Conservation (phyloP, 2,888 invertebrate species). For the Diplazon laetatorius region DNA sequence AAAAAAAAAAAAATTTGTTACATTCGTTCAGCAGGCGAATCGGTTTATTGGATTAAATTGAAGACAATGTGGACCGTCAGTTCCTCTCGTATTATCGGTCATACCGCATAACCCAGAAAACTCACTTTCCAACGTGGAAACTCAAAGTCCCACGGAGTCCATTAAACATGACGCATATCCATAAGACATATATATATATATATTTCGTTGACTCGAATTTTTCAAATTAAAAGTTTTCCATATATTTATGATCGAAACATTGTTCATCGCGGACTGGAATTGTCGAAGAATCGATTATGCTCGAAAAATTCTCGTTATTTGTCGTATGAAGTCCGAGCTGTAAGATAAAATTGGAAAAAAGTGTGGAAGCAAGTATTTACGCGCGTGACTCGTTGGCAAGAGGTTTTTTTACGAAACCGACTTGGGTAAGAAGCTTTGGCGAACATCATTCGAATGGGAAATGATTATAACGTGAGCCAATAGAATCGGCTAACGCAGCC, state of each 20-base stretch:
- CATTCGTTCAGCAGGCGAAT: conserved; percentile 59
- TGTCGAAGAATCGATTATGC: too few species aligned
- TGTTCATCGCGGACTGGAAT: too few species aligned
- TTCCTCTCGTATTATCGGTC: conserved; percentile 51
- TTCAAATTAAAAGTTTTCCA: too few species aligned
- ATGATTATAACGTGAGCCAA: conserved; percentile 50
- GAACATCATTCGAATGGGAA: conserved; percentile 40
- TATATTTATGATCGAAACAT: too few species aligned
- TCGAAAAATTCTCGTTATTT: too few species aligned
- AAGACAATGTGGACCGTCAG: conserved; percentile 54
- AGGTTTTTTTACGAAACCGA: too few species aligned
- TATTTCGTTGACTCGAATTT: too few species aligned
- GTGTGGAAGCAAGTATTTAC: conserved; percentile 1
- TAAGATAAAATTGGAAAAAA: too few species aligned
- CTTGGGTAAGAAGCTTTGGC: conserved; percentile 15
- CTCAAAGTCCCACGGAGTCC: not conserved
- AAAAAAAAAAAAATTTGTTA: too few species aligned
- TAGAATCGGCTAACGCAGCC: conserved; percentile 38
- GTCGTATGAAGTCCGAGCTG: too few species aligned
- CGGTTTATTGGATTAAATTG: conserved; percentile 69
- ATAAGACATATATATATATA: too few species aligned
- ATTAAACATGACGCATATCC: conserved; percentile 30
- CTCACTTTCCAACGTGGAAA: conserved; percentile 9
- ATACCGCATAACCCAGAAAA: conserved; percentile 29
- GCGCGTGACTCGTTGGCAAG: not conserved